Conservation (phyloP, 2,113 vertebrate species). For the Oncorhynchus gorbuscha region DNA sequence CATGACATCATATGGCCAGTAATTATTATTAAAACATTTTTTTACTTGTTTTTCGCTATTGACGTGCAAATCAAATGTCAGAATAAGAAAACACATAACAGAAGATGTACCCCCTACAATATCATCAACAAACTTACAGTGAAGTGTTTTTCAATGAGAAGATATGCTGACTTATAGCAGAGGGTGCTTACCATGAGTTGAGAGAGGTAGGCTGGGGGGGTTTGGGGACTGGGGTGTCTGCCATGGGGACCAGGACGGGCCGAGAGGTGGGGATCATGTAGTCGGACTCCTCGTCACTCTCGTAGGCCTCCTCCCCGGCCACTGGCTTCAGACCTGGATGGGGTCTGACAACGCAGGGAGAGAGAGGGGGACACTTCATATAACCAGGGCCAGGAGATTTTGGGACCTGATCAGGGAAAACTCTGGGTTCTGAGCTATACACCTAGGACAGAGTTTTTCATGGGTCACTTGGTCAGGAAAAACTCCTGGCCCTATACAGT, state of each 20-base stretch:
- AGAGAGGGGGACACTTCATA: background rate
- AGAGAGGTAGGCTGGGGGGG: slow-evolving; percentile 59
- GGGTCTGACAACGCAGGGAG: slow-evolving; percentile 68
- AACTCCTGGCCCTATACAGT: too few species aligned
- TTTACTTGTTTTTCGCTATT: background rate
- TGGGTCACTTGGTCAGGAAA: background rate
- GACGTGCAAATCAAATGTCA: background rate
- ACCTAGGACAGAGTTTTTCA: too few species aligned
- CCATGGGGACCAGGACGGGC: slow-evolving; percentile 73
- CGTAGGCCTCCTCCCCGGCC: slow-evolving; percentile 75
- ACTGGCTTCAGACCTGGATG: slow-evolving; percentile 75
- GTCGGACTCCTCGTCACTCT: slow-evolving; percentile 87
- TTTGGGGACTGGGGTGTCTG: slow-evolving; percentile 52
- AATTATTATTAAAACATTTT: too few species aligned
- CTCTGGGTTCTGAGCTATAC: too few species aligned
- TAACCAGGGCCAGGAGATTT: background rate
- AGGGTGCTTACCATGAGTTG: slow-evolving; percentile 62
- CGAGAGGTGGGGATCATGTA: slow-evolving; percentile 96
- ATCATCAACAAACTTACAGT: too few species aligned
- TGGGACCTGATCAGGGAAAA: too few species aligned
- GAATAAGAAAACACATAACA: too few species aligned
- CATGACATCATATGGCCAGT: background rate
- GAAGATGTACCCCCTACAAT: too few species aligned
- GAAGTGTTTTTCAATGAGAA: background rate
- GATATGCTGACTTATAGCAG: background rate